Conservation (phyloP, 2,113 vertebrate species). For the Solea senegalensis region DNA sequence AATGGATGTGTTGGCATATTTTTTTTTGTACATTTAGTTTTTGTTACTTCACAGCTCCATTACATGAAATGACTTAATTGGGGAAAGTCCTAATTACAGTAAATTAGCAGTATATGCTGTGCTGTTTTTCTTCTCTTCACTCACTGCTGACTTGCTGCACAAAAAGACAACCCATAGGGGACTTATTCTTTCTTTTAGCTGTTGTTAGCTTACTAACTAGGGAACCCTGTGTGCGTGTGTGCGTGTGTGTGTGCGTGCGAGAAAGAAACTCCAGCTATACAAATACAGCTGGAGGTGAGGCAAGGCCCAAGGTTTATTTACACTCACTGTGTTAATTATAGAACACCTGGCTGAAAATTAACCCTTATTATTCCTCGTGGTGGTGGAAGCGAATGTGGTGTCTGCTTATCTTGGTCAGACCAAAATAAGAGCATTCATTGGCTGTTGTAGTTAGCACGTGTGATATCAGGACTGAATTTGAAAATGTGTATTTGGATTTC, state of each 20-base stretch:
- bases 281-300: slow-evolving; percentile 79
- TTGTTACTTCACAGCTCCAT: slow-evolving; percentile 23
- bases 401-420: slow-evolving; percentile 30
- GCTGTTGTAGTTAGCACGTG: too few relatives aligned
- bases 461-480: too few relatives aligned
- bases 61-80: slow-evolving; percentile 36
- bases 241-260: slow-evolving; percentile 41
- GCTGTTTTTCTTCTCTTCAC: slow-evolving; percentile 23
- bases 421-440: too few relatives aligned
- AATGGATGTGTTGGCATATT: not conserved
- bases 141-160: slow-evolving; percentile 11
- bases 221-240: slow-evolving; percentile 42
- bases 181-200: slow-evolving; percentile 54
- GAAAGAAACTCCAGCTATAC: slow-evolving; percentile 72
- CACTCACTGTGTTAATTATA: slow-evolving; percentile 73
- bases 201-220: slow-evolving; percentile 33
- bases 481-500: too few relatives aligned
- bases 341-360: slow-evolving; percentile 71
- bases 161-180: slow-evolving; percentile 21
- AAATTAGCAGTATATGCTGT: slow-evolving; percentile 31
- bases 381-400: slow-evolving; percentile 30
- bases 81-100: slow-evolving; percentile 31
- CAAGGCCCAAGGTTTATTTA: slow-evolving; percentile 75
- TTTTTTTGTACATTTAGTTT: slow-evolving; percentile 2
- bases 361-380: slow-evolving; percentile 33